Base-by-base conservation (phyloP, 2,888 invertebrate species). In the Lymantria dispar region DNA sequence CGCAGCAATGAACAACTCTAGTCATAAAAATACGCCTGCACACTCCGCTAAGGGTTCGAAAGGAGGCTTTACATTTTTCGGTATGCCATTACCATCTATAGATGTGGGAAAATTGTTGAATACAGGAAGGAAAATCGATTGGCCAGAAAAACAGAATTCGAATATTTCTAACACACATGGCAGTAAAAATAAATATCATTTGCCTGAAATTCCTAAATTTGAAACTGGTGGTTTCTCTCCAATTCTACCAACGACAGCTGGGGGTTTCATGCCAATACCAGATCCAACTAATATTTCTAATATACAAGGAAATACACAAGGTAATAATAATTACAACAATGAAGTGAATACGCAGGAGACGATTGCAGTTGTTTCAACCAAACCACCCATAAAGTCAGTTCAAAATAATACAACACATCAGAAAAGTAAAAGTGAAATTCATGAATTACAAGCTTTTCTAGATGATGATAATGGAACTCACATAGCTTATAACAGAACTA, bases 1-100 rank as follows among this genome's bases (percentile, higher is more conserved):
- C 54, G 79, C 80, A 10, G 76, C 75, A 46, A 83, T 80, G 60
- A 85, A 84, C 59, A 88, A 85, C 53, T 68, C 64, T 22, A 77
- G 76, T 8, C 69, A 72, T 13, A 82, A 87, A 46, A 87, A 87
- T 58, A 85, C 70, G 11, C 48, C 62, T 43, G 48, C 78, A 13
- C 45, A 39, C 10, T 77, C 87, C 47, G 78, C 83, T 36, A 90
- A 88, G 33, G 90, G 93, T 0, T 93, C 94, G 0, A 76, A 68
- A 1, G 93, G 94, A 56, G 94, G 95, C 0, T 96, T 96, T 62
- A 96, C 97, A 11, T 96, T 97, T 74, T 97, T 97, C 70, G 97
- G 97, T 0, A 94, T 97, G 74, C 97, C 97, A 0, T 76, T 97
- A 52, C 95, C 96, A 0, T 92, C 93, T 38, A 78, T 97, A 43